Conservation (phyloP, 2,113 vertebrate genomes). For the Tragelaphus scriptus region DNA sequence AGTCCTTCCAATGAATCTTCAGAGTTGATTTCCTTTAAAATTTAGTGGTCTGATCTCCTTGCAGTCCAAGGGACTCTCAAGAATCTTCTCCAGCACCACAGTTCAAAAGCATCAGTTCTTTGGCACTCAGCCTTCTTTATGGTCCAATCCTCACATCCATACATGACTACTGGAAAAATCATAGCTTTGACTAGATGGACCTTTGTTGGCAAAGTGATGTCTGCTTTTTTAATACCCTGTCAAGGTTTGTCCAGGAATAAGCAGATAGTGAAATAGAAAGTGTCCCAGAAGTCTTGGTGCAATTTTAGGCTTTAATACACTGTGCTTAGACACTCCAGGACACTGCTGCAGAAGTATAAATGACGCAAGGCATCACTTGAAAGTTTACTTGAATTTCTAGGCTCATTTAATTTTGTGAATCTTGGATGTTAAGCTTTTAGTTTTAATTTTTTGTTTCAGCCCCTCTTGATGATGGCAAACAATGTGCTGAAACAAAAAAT, state of each 20-base stretch:
- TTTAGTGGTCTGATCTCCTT: background rate
- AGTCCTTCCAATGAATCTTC: background rate
- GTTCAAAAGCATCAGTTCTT: background rate
- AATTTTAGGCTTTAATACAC: too few relatives aligned
- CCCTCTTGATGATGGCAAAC: too few relatives aligned
- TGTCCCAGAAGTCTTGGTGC: too few relatives aligned
- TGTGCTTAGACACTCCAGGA: too few relatives aligned
- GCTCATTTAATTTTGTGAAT: too few relatives aligned
- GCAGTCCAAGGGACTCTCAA: background rate
- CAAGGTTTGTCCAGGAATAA: background rate
- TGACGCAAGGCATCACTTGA: too few relatives aligned
- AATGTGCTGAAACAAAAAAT: too few relatives aligned
- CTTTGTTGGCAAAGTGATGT: background rate
- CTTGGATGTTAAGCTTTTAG: too few relatives aligned
- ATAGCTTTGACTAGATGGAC: background rate
- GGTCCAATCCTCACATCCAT: background rate
- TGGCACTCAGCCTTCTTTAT: background rate
- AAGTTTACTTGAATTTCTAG: too few relatives aligned
- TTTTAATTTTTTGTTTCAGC: too few relatives aligned
- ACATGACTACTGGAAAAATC: background rate
- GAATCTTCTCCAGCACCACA: background rate
- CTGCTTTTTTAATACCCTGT: background rate
- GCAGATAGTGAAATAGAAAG: too few relatives aligned
- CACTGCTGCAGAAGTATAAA: too few relatives aligned
- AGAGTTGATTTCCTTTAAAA: background rate